phyloP scores from a whole-genome alignment of 1,140 invertebrate genomes.

The Ectropis grisescens region DNA sequence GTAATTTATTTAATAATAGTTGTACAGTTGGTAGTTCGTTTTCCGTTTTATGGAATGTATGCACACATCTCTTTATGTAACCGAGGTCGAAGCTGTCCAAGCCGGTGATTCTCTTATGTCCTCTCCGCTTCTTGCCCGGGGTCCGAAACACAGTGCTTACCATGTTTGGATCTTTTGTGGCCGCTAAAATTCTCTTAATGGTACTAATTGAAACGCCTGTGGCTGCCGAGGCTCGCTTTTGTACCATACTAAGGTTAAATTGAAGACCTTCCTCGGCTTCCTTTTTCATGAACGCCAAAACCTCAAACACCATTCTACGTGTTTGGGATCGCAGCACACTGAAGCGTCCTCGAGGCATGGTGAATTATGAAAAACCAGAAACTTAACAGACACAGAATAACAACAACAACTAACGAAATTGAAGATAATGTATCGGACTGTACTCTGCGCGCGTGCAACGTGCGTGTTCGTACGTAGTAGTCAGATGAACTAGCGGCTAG shows the following conservation, averaged over 20 bases:
- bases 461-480: no score
- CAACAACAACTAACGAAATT: no score
- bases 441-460: no score
- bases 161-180: background rate
- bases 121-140: background rate
- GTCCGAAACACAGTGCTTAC: background rate
- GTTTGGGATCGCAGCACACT: constrained; percentile 2
- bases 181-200: background rate
- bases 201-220: constrained; percentile 1
- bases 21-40: background rate
- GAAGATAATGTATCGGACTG: no score
- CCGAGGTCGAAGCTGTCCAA: background rate
- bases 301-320: constrained; percentile 1
- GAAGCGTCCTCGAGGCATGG: constrained; percentile 1
- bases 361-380: background rate
- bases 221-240: constrained; percentile 1
- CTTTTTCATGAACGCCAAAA: constrained; percentile 4
- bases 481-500: no score
- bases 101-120: background rate
- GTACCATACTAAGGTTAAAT: background rate
- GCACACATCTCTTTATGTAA: background rate
- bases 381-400: no score
- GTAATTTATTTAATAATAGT: background rate
- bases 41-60: background rate
- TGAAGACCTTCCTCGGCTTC: constrained; percentile 1